Conservation (phyloP, 2,113 vertebrate species). For the Bombycilla garrulus region DNA sequence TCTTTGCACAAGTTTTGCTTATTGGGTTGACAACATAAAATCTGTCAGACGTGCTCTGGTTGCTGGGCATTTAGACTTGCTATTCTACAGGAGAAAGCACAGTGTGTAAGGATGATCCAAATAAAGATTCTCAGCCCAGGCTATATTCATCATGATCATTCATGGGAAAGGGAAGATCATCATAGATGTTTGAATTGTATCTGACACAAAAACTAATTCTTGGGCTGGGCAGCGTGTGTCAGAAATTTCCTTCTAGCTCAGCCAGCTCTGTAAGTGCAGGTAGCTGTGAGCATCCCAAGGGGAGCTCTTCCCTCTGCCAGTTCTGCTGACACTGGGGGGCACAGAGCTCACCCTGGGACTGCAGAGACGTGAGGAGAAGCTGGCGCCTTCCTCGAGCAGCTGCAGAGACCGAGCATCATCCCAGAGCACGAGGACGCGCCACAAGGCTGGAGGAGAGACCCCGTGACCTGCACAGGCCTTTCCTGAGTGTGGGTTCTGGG, state of each 20-base stretch:
- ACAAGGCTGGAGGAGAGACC: neutral
- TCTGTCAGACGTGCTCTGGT: neutral
- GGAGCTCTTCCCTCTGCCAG: neutral
- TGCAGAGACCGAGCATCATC: accelerated
- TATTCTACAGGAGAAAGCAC: neutral
- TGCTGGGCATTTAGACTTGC: neutral
- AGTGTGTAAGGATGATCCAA: neutral
- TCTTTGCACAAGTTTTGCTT: neutral
- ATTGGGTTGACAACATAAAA: neutral
- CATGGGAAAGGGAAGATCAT: neutral
- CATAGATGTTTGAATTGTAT: neutral
- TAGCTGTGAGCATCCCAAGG: neutral
- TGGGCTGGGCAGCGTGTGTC: neutral
- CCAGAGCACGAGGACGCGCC: neutral
- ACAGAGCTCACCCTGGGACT: neutral
- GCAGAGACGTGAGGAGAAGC: neutral
- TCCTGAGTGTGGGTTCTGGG: neutral
- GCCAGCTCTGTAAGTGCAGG: neutral
- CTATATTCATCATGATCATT: neutral
- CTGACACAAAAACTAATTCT: neutral
- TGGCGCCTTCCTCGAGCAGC: accelerated
- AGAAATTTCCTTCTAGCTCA: neutral
- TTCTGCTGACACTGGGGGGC: neutral
- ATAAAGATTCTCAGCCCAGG: neutral
- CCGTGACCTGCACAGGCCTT: neutral